A percentile compares a stretch with the other conserved stretches of the same genome.
Evolutionary conservation across 2,113 vertebrate species (phyloP).

Genomic region (Junco hyemalis): DNA sequence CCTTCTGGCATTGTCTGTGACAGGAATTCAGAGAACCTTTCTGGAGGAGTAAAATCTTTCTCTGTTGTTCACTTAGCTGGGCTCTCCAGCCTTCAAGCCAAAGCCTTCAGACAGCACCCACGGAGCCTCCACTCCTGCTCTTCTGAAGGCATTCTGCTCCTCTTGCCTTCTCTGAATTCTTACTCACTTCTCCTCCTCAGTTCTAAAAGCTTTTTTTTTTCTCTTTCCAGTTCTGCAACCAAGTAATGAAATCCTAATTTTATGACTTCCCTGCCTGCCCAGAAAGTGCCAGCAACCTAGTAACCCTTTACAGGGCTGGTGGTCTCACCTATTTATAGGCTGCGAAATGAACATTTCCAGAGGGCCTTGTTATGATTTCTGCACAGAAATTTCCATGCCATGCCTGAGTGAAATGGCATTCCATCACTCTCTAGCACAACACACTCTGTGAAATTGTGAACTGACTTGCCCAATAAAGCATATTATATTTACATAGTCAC

Average conservation of each 20-base stretch:
- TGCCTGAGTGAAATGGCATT: neutral
- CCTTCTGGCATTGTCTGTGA: neutral
- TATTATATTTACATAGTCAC: neutral
- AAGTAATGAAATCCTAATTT: neutral
- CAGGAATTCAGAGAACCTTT: neutral
- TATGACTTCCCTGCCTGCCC: neutral
- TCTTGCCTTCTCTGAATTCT: neutral
- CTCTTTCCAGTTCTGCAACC: neutral
- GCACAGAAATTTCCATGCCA: conserved; percentile 7
- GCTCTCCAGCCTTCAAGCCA: neutral
- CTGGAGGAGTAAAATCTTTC: neutral
- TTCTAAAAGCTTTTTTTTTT: neutral
- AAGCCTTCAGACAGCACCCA: fast-evolving
- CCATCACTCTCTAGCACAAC: neutral
- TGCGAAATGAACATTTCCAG: conserved; percentile 25
- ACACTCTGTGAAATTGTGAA: neutral
- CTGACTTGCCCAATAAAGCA: neutral
- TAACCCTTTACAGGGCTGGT: neutral
- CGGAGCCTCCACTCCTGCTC: neutral
- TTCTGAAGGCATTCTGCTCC: neutral
- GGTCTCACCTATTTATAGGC: conserved; percentile 38
- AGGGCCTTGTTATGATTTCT: neutral
- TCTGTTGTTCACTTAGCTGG: neutral
- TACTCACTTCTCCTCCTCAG: neutral
- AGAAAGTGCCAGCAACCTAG: neutral